Evolutionary conservation across 2,888 invertebrate species (phyloP), one percentile per base, ranked within the genome.

Genomic region (Mythimna ferrago): DNA sequence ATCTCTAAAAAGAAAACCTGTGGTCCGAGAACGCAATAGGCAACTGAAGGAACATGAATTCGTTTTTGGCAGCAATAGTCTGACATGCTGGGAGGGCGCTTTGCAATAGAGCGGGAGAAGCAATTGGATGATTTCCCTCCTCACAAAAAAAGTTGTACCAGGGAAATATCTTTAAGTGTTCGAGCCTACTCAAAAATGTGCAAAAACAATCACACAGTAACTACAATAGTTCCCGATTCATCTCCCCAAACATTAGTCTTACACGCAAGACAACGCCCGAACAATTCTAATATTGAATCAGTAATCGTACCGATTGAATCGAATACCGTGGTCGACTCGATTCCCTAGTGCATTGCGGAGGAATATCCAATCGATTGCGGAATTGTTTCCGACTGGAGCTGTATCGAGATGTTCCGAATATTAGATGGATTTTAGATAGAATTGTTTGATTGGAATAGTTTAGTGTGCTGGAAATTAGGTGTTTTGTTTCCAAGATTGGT

Each of bases 331-430:
- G 72, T 71, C 76, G 73, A 78, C 62, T 76, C 85, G 71, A 73
- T 66, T 80, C 84, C 71, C 66, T 41, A 56, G 68, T 73, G 80
- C 78, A 71, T 83, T 81, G 81, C 67, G 41, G 44, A 78, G 74
- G 84, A 84, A 78, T 81, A 84, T 84, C 74, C 60, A 73, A 84
- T 84, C 78, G 85, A 86, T 80, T 84, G 82, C 84, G 71, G 76
- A 84, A 85, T 84, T 84, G 86, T 84, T 86, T 78, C 79, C 73
- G 69, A 74, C 54, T 71, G 54, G 62, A 78, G 64, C 61, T 73
- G 73, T 70, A 64, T 66, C 53, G 76, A 82, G 76, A 86, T 86
- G 76, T 70, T 73, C 69, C 66, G 73, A 86, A 86, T 85, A 80
- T 78, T 81, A 66, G 66, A 85, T 78, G 62, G 68, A 51, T 79